Conservation (phyloP, 1,140 invertebrate genomes). For the Musca domestica region DNA sequence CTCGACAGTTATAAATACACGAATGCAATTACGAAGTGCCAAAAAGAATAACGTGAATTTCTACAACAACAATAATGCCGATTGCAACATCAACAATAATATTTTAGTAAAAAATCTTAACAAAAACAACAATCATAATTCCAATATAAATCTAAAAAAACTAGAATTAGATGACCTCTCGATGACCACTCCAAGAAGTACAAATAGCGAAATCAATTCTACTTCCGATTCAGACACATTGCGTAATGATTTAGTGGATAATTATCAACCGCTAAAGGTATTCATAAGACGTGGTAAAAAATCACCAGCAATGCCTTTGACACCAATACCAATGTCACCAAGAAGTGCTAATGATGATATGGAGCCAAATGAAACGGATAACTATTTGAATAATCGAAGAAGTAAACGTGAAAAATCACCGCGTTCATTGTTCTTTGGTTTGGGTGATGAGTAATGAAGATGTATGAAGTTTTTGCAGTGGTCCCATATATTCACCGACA, state of each 20-base stretch:
- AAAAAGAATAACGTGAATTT: not conserved
- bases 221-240: conserved; percentile 29
- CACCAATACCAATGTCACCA: not conserved
- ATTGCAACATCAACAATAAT: too few species aligned
- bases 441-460: conserved; percentile 25
- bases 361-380: not conserved
- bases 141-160: conserved; percentile 11
- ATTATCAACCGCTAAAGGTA: conserved; percentile 34
- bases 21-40: not conserved
- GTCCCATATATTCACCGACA: too few species aligned
- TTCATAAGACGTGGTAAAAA: conserved; percentile 36
- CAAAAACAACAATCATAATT: conserved; percentile 17
- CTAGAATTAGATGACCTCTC: conserved; percentile 28
- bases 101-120: too few species aligned
- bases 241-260: conserved; percentile 15
- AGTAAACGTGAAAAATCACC: conserved; percentile 32
- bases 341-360: not conserved
- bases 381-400: not conserved
- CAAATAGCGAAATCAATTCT: conserved; percentile 22
- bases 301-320: conserved; percentile 8
- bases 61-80: not conserved
- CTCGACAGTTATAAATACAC: conserved; percentile 2
- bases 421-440: conserved; percentile 30
- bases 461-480: not conserved
- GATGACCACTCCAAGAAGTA: conserved; percentile 22